Evolutionary conservation across 2,113 vertebrate genomes (phyloP).

Genomic region (Eira barbara): DNA sequence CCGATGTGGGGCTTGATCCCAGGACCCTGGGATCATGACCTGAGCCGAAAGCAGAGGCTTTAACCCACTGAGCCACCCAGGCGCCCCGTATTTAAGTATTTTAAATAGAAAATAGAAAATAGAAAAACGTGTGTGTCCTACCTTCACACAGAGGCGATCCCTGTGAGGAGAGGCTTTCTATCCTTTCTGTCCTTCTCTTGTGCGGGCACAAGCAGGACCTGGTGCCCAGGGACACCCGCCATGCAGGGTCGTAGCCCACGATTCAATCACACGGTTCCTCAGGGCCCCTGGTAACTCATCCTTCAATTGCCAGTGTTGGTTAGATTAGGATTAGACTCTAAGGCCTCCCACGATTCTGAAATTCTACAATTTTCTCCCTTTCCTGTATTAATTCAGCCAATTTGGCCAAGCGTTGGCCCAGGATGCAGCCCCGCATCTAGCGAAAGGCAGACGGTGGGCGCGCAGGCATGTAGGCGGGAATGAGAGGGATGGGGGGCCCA

Average conservation of each 20-base stretch:
- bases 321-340: background rate
- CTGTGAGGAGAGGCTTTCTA: background rate
- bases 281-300: background rate
- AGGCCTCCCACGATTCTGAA: background rate
- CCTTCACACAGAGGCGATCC: background rate
- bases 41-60: no score
- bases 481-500: no score
- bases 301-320: background rate
- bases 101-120: no score
- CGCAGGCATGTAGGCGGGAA: no score
- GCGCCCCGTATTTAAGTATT: background rate
- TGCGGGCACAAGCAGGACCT: rapidly evolving
- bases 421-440: background rate
- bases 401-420: background rate
- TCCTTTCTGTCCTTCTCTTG: background rate
- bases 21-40: no score
- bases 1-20: no score
- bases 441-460: background rate
- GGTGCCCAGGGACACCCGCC: background rate
- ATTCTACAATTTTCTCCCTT: background rate
- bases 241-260: rapidly evolving
- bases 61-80: no score
- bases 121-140: background rate
- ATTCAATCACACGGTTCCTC: rapidly evolving
- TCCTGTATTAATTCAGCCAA: background rate